These are phyloP conservation scores for Empis stercorea DNA, from an alignment of 2,888 invertebrate genomes.

Conservation along the genomic window DNA sequence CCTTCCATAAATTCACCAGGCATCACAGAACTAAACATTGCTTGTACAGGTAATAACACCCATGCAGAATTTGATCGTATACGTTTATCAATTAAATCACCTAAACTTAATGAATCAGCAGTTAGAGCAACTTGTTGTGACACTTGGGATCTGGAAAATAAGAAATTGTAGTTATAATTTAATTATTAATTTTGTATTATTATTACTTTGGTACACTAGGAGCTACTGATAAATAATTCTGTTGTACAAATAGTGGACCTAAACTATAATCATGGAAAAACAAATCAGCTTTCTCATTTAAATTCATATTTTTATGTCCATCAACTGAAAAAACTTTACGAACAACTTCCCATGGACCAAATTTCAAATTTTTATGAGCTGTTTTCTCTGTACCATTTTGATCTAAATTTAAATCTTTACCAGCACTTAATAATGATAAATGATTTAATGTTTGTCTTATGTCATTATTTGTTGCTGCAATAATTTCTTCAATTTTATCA, in stretches of 20 bases:
- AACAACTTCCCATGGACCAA: constrained; percentile 90
- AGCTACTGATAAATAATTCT: constrained; percentile 80
- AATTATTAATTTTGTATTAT: constrained; percentile 2
- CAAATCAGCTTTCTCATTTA: constrained; percentile 73
- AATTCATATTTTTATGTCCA: constrained; percentile 63
- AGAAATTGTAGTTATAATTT: not conserved
- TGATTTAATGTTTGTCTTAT: constrained; percentile 87
- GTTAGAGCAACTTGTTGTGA: constrained; percentile 60
- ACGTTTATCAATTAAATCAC: constrained; percentile 71
- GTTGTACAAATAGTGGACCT: constrained; percentile 93
- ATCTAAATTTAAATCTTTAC: constrained; percentile 39
- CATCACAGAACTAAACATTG: constrained; percentile 79
- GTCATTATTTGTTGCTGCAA: constrained; percentile 80
- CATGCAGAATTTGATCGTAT: constrained; percentile 74
- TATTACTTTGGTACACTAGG: constrained; percentile 59
- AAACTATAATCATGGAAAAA: constrained; percentile 97
- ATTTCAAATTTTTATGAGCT: constrained; percentile 68
- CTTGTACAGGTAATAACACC: constrained; percentile 76
- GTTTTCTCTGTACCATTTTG: constrained; percentile 45
- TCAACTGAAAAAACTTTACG: constrained; percentile 74
- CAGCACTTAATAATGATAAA: constrained; percentile 65
- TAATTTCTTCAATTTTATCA: constrained; percentile 69
- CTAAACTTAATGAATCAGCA: constrained; percentile 73
- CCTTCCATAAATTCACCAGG: constrained; percentile 82
- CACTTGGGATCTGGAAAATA: constrained; percentile 35